Evolutionary conservation across 2,113 vertebrate genomes (phyloP).

Genomic region (Physeter macrocephalus): DNA sequence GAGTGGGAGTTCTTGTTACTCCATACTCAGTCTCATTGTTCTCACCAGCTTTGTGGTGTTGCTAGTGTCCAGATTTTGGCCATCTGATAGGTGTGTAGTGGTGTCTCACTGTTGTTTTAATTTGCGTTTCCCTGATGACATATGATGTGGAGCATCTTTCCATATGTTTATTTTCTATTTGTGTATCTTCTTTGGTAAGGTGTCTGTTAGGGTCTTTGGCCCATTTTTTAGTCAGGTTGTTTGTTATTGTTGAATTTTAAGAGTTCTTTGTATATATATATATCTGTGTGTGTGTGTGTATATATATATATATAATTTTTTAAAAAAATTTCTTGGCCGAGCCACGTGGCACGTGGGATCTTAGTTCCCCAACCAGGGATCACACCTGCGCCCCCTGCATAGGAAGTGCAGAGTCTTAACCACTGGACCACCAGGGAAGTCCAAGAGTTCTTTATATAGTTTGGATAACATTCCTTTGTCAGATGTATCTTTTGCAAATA

Average conservation of each 20-base stretch:
- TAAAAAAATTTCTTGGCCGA: too few relatives aligned
- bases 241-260: background rate
- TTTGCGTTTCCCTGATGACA: background rate
- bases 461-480: too few relatives aligned
- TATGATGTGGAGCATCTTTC: background rate
- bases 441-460: background rate
- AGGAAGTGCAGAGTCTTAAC: too few relatives aligned
- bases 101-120: background rate
- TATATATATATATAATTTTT: too few relatives aligned
- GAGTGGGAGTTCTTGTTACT: background rate
- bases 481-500: too few relatives aligned
- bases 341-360: too few relatives aligned
- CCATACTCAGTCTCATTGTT: background rate
- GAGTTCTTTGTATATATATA: too few relatives aligned
- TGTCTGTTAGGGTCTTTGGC: background rate
- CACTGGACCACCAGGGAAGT: too few relatives aligned
- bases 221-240: background rate
- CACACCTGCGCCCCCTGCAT: background rate
- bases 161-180: background rate
- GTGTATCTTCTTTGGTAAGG: background rate
- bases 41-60: background rate
- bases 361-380: too few relatives aligned
- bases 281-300: rapidly evolving
- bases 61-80: background rate
- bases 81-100: background rate